Base-by-base conservation (phyloP, 1,140 invertebrate species). In the Papilio helenus region DNA sequence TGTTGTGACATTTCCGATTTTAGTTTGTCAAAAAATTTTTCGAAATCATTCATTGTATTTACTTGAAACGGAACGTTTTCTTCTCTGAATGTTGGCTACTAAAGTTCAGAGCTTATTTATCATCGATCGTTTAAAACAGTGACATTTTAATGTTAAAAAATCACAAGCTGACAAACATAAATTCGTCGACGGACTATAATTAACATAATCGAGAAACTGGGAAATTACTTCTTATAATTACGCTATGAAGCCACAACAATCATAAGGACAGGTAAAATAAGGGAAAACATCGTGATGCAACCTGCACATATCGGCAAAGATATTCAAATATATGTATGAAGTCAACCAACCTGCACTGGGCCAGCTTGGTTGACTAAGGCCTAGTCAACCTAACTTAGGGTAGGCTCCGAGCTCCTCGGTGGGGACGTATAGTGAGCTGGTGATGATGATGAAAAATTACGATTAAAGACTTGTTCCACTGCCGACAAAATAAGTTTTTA, bases 31-130 rank as follows among this genome's bases (percentile, higher is more conserved):
- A 84, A 84, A 71, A 86, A 82, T 39, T 55, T n/a, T 76, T 85
- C 65, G 49, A 83, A 16, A n/a, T 8, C 88, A 85, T n/a, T 95
- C 95, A 0, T 92, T 81, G 42, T 44, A 44, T 16, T 96, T 39
- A 39, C 16, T 51, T 51, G 49, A 51, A 51, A 51, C 49, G 49
- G 49, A 51, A 51, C 49, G 49, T 51, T 51, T 51, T 4, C 3
- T n/a, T 18, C 3, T 51, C 5, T 18, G 14, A 4, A 51, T 12
- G 16, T 18, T 51, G 16, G 49, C 42, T 29, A n/a, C n/a, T n/a
- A n/a, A 61, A 20, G 55, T 61, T 61, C 20, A 23, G 55, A 23
- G 4, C 20, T 58, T 23, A 61, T 26, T 61, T 3, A 26, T 55
- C n/a, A 55, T 55, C 1, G 18, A 18, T 20, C 51, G 5, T 20